phyloP scores from a whole-genome alignment of 2,888 invertebrate genomes.

The Drosophila gaucha region DNA sequence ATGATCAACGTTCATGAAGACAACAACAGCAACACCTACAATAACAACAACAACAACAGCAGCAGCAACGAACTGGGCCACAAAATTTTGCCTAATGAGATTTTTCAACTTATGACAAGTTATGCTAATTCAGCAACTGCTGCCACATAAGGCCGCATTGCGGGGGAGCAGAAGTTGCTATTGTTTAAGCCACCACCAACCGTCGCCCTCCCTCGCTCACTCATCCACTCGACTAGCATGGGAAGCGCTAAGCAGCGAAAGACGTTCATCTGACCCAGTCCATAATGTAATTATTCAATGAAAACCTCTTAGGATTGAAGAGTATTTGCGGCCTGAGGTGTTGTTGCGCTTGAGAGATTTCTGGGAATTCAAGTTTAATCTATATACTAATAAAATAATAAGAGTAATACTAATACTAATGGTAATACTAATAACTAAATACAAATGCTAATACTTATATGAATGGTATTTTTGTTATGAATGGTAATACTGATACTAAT shows the following conservation, averaged over 20 bases:
- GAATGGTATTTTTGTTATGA: no score
- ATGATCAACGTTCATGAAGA: conserved; percentile 54
- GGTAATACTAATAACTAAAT: background rate
- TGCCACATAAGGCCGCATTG: conserved; percentile 52
- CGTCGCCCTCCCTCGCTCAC: background rate
- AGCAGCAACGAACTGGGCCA: conserved; percentile 21
- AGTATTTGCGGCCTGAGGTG: conserved; percentile 15
- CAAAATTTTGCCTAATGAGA: conserved; percentile 72
- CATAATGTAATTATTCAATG: conserved; percentile 51
- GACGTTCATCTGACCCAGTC: conserved; percentile 47
- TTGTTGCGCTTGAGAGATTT: conserved; percentile 7
- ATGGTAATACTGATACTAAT: no score
- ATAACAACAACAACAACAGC: conserved; percentile 19
- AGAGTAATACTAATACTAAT: no score
- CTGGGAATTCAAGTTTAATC: conserved; percentile 15
- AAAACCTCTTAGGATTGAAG: conserved; percentile 40
- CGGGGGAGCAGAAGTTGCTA: conserved; percentile 51
- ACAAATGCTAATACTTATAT: background rate
- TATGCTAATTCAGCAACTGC: conserved; percentile 70
- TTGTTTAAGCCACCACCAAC: conserved; percentile 21
- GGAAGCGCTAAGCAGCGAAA: conserved; percentile 25
- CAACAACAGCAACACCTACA: conserved; percentile 10
- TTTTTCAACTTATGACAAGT: conserved; percentile 80
- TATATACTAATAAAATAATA: background rate
- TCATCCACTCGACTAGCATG: conserved; percentile 6